Evolutionary conservation across 2,888 invertebrate species (phyloP).

Genomic region (Pycnomerus fuliginosus): DNA sequence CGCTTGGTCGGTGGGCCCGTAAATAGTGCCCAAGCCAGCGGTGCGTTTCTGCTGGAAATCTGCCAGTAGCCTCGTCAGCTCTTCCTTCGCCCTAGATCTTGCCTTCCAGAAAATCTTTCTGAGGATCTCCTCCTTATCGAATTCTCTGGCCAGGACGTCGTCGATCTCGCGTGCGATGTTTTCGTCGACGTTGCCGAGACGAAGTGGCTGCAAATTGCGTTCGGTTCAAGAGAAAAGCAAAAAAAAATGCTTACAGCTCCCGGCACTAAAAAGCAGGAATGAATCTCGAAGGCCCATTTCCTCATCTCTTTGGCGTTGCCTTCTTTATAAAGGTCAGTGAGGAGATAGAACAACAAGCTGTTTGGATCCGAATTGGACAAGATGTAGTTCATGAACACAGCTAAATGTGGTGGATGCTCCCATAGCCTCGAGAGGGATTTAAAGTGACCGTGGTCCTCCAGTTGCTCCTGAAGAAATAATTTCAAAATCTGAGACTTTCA

Average conservation of each 20-base stretch:
- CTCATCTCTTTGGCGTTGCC: constrained; percentile 87
- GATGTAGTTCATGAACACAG: constrained; percentile 92
- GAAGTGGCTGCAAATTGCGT: constrained; percentile 66
- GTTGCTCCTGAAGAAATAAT: constrained; percentile 61
- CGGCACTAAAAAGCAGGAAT: constrained; percentile 92
- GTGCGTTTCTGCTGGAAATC: constrained; percentile 85
- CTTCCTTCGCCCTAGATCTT: constrained; percentile 78
- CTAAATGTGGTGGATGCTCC: constrained; percentile 86
- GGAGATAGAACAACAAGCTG: constrained; percentile 75
- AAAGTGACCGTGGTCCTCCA: constrained; percentile 87
- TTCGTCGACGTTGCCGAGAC: constrained; percentile 79
- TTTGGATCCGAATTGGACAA: constrained; percentile 75
- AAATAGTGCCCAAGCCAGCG: constrained; percentile 85
- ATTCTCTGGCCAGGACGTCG: constrained; percentile 77
- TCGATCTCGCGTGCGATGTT: constrained; percentile 88
- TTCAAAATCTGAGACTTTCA: neutral
- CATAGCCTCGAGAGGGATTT: constrained; percentile 78
- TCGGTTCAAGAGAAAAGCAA: neutral
- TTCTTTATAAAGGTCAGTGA: constrained; percentile 87
- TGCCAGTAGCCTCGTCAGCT: constrained; percentile 74
- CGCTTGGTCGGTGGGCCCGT: constrained; percentile 81
- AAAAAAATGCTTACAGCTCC: constrained; percentile 66
- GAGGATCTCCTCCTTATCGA: constrained; percentile 86
- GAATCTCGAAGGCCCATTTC: constrained; percentile 99
- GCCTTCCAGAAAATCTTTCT: constrained; percentile 89